These are phyloP conservation scores for Urosaurus nigricauda DNA, from an alignment of 2,797 vertebrate species.

Conservation along the genomic window DNA sequence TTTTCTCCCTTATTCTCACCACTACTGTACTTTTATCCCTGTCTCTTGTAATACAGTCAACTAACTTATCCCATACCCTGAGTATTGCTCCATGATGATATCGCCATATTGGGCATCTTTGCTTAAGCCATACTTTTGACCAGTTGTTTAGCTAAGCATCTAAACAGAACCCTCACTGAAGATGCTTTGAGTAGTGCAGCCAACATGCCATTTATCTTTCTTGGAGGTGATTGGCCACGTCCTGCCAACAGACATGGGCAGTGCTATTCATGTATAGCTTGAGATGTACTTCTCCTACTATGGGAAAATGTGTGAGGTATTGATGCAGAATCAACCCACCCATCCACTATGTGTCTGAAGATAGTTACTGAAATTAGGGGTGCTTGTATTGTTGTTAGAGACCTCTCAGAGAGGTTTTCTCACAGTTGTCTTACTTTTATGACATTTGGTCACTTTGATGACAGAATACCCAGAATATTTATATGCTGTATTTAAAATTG, in stretches of 20 bases:
- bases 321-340: neutral
- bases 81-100: neutral
- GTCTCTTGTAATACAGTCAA: neutral
- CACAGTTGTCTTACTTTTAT: neutral
- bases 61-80: neutral
- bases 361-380: neutral
- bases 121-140: neutral
- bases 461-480: constrained; percentile 20
- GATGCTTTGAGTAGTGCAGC: neutral
- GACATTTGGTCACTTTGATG: neutral
- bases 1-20: neutral
- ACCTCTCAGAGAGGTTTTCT: neutral
- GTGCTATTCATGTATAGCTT: neutral
- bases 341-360: neutral
- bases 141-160: neutral
- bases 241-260: neutral
- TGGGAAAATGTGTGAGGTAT: neutral
- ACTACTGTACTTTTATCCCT: neutral
- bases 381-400: neutral
- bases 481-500: neutral
- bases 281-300: neutral
- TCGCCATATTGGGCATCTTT: neutral
- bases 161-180: neutral
- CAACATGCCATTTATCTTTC: neutral
- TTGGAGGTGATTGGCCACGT: neutral